These are phyloP conservation scores for Syrmaticus mikado DNA, from an alignment of 2,113 vertebrate species.

Conservation along the genomic window DNA sequence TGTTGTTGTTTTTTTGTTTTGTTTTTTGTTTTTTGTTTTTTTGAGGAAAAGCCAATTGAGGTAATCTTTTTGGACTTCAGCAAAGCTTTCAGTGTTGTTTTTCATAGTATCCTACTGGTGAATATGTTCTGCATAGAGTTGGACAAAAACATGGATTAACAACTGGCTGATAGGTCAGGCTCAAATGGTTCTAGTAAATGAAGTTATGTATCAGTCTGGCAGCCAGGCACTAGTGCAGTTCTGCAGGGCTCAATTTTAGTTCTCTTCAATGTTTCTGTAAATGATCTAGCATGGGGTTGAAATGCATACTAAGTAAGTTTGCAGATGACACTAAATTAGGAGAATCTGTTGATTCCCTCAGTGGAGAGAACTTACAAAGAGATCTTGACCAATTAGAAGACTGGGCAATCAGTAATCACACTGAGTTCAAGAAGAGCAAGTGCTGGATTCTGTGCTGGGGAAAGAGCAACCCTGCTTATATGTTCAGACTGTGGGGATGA, in stretches of 20 bases:
- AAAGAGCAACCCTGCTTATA: not conserved
- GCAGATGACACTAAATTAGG: not conserved
- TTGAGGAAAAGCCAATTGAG: not conserved
- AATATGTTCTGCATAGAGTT: not conserved
- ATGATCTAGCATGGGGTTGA: not conserved
- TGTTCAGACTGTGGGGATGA: not conserved
- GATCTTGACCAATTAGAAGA: not conserved
- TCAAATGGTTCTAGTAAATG: not conserved
- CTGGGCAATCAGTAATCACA: not conserved
- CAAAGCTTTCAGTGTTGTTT: not conserved
- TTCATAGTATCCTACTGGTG: not conserved
- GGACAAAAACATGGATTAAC: not conserved
- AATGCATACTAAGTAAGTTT: not conserved
- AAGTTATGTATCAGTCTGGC: not conserved
- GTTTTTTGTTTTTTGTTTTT: not conserved
- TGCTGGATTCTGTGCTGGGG: not conserved
- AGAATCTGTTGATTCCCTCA: not conserved
- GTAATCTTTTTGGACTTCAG: not conserved
- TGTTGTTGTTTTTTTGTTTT: too few relatives aligned
- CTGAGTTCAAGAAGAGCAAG: not conserved
- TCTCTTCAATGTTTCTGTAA: not conserved
- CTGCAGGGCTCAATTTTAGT: not conserved
- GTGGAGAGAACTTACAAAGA: not conserved
- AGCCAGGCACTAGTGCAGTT: not conserved
- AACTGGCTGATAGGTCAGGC: not conserved